Conservation (phyloP, 2,797 vertebrate genomes). For the Propithecus deckenii region DNA sequence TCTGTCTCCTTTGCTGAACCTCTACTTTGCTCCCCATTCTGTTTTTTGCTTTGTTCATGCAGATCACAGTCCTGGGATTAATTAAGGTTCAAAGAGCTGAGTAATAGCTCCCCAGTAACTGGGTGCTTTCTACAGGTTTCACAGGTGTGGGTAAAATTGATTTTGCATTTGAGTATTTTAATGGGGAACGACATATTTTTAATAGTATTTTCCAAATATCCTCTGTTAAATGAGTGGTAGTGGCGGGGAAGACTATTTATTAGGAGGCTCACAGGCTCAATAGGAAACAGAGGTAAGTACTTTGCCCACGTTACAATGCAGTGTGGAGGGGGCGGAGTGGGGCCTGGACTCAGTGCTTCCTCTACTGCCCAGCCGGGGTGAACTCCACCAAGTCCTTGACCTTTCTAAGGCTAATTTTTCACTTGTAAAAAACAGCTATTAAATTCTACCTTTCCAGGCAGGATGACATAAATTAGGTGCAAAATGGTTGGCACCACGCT, state of each 20-base stretch:
- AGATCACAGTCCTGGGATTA: conserved; percentile 55
- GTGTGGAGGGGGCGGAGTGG: neutral
- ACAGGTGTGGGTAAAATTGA: conserved; percentile 2
- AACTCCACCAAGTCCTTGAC: neutral
- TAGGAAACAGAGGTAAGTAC: neutral
- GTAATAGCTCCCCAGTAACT: conserved; percentile 26
- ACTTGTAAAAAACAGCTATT: neutral
- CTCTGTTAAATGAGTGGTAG: conserved; percentile 5
- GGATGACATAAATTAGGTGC: neutral
- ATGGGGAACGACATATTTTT: conserved; percentile 25
- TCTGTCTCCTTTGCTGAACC: neutral
- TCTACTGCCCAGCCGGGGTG: neutral
- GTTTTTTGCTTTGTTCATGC: neutral
- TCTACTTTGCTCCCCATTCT: neutral
- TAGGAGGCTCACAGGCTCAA: neutral
- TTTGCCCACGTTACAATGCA: accelerated
- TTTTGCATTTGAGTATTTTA: conserved; percentile 53
- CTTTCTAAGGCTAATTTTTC: neutral
- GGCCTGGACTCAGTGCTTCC: neutral
- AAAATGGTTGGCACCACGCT: neutral
- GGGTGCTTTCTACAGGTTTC: conserved; percentile 50
- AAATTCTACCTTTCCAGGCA: neutral
- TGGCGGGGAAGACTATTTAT: neutral
- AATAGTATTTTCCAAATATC: conserved; percentile 42
- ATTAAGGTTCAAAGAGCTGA: conserved; percentile 64